phyloP scores from a whole-genome alignment of 2,113 vertebrate genomes.

The Myocastor coypus region DNA sequence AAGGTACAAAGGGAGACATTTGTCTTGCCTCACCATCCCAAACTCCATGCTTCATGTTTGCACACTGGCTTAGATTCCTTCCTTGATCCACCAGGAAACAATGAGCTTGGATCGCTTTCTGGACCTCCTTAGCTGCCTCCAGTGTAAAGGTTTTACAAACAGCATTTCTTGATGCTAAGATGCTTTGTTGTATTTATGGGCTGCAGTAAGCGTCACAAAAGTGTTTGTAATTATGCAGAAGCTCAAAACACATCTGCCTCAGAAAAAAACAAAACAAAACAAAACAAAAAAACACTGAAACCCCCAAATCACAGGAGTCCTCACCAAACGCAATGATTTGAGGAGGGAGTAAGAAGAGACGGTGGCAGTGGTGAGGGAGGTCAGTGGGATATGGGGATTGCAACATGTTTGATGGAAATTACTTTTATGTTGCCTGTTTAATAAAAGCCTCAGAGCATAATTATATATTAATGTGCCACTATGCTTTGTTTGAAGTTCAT shows the following conservation, averaged over 20 bases:
- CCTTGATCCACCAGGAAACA: not conserved
- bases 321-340: constrained; percentile 25
- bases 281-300: constrained; percentile 50
- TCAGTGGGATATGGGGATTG: not conserved
- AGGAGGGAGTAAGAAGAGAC: not conserved
- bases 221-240: constrained; percentile 70
- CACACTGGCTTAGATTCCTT: not conserved
- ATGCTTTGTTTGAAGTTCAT: constrained; percentile 84
- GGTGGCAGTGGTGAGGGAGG: not conserved
- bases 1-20: fast-evolving
- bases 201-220: constrained; percentile 67
- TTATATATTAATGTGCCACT: constrained; percentile 80
- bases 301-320: constrained; percentile 39
- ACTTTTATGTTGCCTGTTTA: constrained; percentile 72
- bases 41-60: not conserved
- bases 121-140: constrained; percentile 40
- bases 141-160: constrained; percentile 66
- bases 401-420: constrained; percentile 45
- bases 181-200: constrained; percentile 71
- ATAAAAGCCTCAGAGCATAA: constrained; percentile 75
- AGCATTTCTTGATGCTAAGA: constrained; percentile 66
- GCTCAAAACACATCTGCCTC: constrained; percentile 64
- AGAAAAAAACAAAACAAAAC: not conserved
- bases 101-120: not conserved
- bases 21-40: not conserved